Evolutionary conservation across 2,113 vertebrate genomes (phyloP), one percentile per base, ranked within the genome.

Genomic region (Carassius gibelio): DNA sequence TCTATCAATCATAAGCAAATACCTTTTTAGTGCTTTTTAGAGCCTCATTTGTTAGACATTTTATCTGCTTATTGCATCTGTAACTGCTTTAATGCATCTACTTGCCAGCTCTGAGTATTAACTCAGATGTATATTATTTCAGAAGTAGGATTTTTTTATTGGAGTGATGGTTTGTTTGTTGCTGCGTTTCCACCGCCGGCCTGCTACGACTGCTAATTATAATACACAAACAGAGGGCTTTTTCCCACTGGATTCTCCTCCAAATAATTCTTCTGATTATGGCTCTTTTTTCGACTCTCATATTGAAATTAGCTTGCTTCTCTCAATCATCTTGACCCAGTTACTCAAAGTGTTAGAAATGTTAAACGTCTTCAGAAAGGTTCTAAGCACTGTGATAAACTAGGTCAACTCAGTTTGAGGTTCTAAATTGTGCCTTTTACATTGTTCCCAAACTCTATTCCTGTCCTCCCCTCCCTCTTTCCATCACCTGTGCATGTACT

Each of bases 251-350:
- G 48, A 57, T 72, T 62, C 50, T 21, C 23, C 84, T 55, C 45
- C 38, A 76, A 64, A 23, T 81, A 68, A 85, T 71, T 59, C 26
- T 17, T 61, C 36, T 17, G 30, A 82, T 59, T 10, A 48, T 79
- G 21, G 2, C 34, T 23, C 34, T 85, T 82, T 84, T 45, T 30
- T 19, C 6, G 2, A 42, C 17, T 6, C 71, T 72, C 15, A 48
- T 42, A 68, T 34, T 2, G 13, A 38, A 50, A 72, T 85, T 68
- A 34, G 78, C 61, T 88, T 86, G 87, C 76, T 68, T 45, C 62
- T 85, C 26, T 68, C 79, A 64, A 52, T 82, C 84, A 45, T 83
- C 71, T 88, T 88, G 87, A 75, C 87, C 87, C 81, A 88, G 84
- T 88, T 88, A 55, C 50, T 75, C 77, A 52, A 62, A 80, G 19